Evolutionary conservation across 2,888 invertebrate genomes (phyloP).

Genomic region (Cheilosia urbana): DNA sequence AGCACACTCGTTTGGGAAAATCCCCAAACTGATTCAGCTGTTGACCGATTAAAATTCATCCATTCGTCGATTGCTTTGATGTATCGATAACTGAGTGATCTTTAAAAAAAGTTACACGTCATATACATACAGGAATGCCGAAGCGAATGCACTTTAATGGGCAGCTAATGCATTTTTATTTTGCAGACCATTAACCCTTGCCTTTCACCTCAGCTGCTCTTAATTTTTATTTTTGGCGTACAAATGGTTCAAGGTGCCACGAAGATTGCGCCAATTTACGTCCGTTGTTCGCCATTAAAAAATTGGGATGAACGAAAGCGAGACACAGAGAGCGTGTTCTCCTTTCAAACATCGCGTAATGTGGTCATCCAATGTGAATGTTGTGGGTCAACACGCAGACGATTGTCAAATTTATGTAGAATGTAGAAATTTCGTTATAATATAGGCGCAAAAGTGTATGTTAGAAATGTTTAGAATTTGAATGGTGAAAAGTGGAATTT

Average conservation of each 20-base stretch:
- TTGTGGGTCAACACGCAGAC: too few species aligned
- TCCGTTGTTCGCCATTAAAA: too few species aligned
- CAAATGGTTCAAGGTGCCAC: constrained; percentile 17
- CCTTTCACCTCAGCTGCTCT: constrained; percentile 5
- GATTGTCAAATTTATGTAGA: too few species aligned
- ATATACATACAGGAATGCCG: neutral
- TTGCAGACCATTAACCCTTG: constrained; percentile 7
- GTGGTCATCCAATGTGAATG: too few species aligned
- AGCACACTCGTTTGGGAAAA: constrained; percentile 13
- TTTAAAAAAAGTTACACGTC: neutral
- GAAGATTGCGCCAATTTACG: neutral
- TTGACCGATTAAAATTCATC: neutral
- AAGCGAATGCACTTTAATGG: neutral
- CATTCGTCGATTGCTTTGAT: neutral
- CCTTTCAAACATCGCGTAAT: too few species aligned
- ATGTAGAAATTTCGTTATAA: too few species aligned
- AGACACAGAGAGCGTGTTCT: too few species aligned
- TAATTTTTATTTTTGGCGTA: constrained; percentile 18
- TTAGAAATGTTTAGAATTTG: too few species aligned
- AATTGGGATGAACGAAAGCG: too few species aligned
- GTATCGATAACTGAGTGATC: constrained; percentile 1
- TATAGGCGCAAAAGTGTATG: too few species aligned
- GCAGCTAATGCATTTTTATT: constrained; percentile 2
- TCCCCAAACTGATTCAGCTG: constrained; percentile 27
- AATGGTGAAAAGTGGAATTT: too few species aligned